A percentile compares a stretch with the other conserved stretches of the same genome.
Conservation (phyloP, 2,797 vertebrate species). For the Siniperca undulata region DNA sequence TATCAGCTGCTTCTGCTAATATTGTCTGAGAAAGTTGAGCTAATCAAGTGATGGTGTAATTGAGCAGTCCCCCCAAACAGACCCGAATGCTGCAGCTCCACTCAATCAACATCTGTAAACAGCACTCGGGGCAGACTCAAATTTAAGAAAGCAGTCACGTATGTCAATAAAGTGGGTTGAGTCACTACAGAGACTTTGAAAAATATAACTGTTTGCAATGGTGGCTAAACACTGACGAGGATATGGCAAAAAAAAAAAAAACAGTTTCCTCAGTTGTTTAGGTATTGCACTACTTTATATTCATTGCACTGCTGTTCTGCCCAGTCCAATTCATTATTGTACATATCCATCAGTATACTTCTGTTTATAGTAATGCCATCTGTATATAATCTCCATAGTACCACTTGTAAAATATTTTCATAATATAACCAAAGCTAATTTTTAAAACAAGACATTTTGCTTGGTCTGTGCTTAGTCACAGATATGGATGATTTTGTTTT, state of each 20-base stretch:
- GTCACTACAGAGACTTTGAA: background rate
- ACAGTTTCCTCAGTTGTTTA: background rate
- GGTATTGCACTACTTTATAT: no score
- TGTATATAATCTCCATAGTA: no score
- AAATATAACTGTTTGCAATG: background rate
- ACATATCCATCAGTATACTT: no score
- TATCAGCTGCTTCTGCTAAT: constrained; percentile 10
- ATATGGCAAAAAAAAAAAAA: no score
- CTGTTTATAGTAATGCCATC: no score
- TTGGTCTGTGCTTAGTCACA: background rate
- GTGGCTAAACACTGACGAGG: background rate
- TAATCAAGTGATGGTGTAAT: constrained; percentile 32
- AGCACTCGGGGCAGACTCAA: background rate
- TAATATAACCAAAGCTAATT: background rate
- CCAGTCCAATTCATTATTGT: no score
- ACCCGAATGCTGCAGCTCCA: constrained; percentile 6
- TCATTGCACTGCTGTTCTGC: no score
- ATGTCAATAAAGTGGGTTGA: background rate
- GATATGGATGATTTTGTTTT: constrained; percentile 1
- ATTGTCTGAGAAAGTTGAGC: background rate
- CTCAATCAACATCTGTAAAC: constrained; percentile 25
- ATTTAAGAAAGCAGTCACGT: constrained; percentile 26
- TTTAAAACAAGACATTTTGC: background rate
- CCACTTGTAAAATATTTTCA: no score
- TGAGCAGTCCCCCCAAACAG: constrained; percentile 12